Evolutionary conservation across 2,888 invertebrate species (phyloP).

Genomic region (Thereva unica): DNA sequence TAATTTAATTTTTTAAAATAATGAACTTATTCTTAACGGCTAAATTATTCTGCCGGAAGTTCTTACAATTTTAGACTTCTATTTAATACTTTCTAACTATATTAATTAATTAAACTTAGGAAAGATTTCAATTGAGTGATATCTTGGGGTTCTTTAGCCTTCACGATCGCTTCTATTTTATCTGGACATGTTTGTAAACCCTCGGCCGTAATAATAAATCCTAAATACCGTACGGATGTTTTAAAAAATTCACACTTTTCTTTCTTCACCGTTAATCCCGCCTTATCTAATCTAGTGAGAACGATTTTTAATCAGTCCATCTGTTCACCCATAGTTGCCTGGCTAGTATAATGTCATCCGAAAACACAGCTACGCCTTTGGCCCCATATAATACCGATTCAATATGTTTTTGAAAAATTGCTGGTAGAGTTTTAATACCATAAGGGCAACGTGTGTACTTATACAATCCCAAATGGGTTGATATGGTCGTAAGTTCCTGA

Average conservation of each 20-base stretch:
- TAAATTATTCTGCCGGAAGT: no score
- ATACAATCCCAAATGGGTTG: slow-evolving; percentile 12
- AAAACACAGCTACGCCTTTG: slow-evolving; percentile 4
- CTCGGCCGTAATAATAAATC: no score
- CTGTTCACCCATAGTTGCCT: slow-evolving; percentile 14
- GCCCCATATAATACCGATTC: neutral
- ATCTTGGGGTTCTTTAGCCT: no score
- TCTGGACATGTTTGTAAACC: no score
- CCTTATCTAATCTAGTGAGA: no score
- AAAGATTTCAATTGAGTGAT: no score
- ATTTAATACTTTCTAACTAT: no score
- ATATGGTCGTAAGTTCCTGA: slow-evolving; percentile 7
- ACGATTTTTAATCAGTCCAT: no score
- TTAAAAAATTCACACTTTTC: neutral
- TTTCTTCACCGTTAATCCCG: neutral
- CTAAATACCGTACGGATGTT: neutral
- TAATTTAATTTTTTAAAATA: slow-evolving; percentile 34
- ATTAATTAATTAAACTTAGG: no score
- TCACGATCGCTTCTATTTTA: no score
- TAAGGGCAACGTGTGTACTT: slow-evolving; percentile 15
- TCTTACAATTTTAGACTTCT: no score
- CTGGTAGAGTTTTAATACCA: slow-evolving; percentile 13
- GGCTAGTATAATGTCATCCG: neutral
- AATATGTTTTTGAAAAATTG: slow-evolving; percentile 7
- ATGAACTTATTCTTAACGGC: neutral